Evolutionary conservation across 2,797 vertebrate genomes (phyloP), one percentile per base, ranked within the genome.

Genomic region (Hydrolagus colliei): DNA sequence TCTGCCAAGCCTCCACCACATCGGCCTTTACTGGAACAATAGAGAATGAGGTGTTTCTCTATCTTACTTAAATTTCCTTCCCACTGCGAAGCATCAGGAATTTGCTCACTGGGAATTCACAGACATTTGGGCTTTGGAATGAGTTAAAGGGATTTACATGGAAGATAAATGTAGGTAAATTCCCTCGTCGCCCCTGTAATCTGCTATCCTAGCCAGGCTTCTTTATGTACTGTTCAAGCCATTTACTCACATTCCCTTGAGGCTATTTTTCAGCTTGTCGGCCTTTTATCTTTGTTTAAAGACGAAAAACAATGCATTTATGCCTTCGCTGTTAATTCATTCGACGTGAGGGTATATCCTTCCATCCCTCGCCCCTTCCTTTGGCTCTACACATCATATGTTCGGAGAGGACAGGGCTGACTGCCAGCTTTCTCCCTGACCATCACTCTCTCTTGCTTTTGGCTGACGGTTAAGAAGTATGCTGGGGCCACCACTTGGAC

Each of bases 131-230:
- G 18, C 79, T 68, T 71, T 84, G 65, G 65, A 71, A 84, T 84
- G 79, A 84, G 79, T 84, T 84, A 84, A 84, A 67, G 71, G 79
- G 13, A 27, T 84, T 84, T 84, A 84, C 67, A 68, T 67, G 41
- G 41, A 52, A 71, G 65, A 27, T 68, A 84, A 84, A 84, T 71
- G 32, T 18, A 41, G 65, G 79, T 84, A 84, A 84, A 84, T 84
- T 67, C 79, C 79, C 65, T 52, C 67, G 79, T 35, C 52, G 12
- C 32, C 41, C 32, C 67, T 71, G 79, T 18, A 84, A 71, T 84
- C 79, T 71, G 79, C 32, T 84, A 10, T 71, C 79, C 32, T 84
- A 32, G 79, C 65, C 35, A 84, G 79, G 65, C 32, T 84, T 68
- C 65, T 68, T 84, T 71, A 20, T 84, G 71, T 71, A 52, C 32